Base-by-base conservation (phyloP, 2,113 vertebrate genomes). In the Caretta caretta region DNA sequence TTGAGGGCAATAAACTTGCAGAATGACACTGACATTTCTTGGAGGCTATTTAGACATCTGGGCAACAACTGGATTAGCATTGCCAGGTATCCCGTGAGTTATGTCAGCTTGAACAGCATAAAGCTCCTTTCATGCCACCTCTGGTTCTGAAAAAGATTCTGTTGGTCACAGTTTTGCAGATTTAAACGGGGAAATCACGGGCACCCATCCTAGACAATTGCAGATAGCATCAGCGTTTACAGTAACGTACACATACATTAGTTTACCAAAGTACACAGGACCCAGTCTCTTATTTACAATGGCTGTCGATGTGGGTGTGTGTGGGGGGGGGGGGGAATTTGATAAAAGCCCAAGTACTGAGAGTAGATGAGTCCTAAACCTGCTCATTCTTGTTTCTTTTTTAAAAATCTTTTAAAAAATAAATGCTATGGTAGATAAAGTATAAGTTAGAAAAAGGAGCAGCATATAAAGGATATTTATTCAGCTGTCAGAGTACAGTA, bases 11-110 rank as follows among this genome's bases (percentile, higher is more conserved):
- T 92, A 93, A 86, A 84, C 85, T 84, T 4, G 16, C 83, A 93
- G 49, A 92, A 88, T 49, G 35, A 65, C 94, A 57, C 79, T 85
- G 62, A 56, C n/a, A 82, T 94, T 65, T 90, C 94, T 83, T 27
- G 38, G 83, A 94, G 75, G 83, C 5, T 93, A 42, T 95, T 97
- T 79, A 94, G 90, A 97, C 97, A 98, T 97, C 93, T 97, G 97
- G 96, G 53, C 75, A 93, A 94, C 97, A 98, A 97, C 97, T 97
- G 97, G 88, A 83, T 80, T 83, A 79, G 94, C 92, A 50, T 27
- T 51, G 89, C 80, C 95, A 96, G 97, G 96, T 97, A 96, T 75
- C 65, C 78, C 86, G 90, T 38, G 16, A 84, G 50, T 90, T 93
- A 94, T 92, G 96, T 95, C 96, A 91, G 93, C 90, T 82, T 65